Evolutionary conservation across 2,888 invertebrate genomes (phyloP), one percentile per base, ranked within the genome.

Genomic region (Trilocha varians): DNA sequence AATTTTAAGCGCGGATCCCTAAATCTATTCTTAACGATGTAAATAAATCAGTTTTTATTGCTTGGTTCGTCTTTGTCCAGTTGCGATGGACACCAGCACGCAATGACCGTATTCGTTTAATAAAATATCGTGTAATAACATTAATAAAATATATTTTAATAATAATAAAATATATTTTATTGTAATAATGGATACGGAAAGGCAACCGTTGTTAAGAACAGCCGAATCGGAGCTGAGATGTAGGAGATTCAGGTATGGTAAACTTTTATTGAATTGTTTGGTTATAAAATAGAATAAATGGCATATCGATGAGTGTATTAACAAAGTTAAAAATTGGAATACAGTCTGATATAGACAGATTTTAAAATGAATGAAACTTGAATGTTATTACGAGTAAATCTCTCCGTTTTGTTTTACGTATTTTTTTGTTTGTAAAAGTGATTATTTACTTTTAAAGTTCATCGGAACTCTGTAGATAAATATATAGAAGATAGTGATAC

Each of bases 231-330:
- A 41, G 32, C 11, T 39, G 3, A 34, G 41, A 16, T 38, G 38
- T 16, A 38, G 38, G n/a, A 32, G 42, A 38, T 42, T 34, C 3
- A 43, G 39, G 43, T 43, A 18, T 36, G 40, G 34, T 25, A 14
- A 5, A 9, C 13, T 11, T 3, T 13, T 3, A 11, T 6, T 2
- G 9, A 9, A 9, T 4, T 5, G 36, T 36, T 36, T 36, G 14
- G 2, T 3, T 3, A 36, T 15, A 36, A 3, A 4, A 36, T 36
- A 14, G 15, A 36, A 1, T 36, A 8, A 36, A 18, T 17, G n/a
- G n/a, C n/a, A n/a, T n/a, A n/a, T n/a, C n/a, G n/a, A n/a, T n/a
- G n/a, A n/a, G n/a, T n/a, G n/a, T n/a, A n/a, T n/a, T n/a, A n/a
- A n/a, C n/a, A n/a, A n/a, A n/a, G n/a, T n/a, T n/a, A n/a, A n/a